Conservation (phyloP, 2,797 vertebrate species). For the Petrocephalus sullivani region DNA sequence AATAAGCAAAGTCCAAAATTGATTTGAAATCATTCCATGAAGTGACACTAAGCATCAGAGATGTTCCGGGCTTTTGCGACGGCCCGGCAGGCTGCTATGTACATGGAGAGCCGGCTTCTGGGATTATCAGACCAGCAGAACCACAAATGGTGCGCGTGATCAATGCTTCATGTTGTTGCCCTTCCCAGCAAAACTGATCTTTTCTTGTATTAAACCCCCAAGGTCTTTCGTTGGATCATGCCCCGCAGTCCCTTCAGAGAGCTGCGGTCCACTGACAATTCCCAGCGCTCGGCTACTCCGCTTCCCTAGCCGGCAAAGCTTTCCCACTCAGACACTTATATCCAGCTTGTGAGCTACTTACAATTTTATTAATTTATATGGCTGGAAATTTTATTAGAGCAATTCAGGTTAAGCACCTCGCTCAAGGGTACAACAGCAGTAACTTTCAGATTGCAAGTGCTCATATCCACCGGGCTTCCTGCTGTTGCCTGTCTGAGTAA, state of each 20-base stretch:
- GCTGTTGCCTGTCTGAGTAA: constrained; percentile 9
- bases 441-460: constrained; percentile 8
- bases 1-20: background rate
- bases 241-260: background rate
- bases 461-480: constrained; percentile 2
- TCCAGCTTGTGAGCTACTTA: constrained; percentile 11
- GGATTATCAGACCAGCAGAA: background rate
- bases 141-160: constrained; percentile 5
- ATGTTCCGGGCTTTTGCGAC: background rate
- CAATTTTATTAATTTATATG: constrained; percentile 13
- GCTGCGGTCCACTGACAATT: background rate
- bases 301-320: background rate
- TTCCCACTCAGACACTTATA: constrained; percentile 9
- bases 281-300: background rate
- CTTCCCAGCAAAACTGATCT: constrained; percentile 4
- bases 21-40: background rate
- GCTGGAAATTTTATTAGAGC: constrained; percentile 14
- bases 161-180: constrained; percentile 2
- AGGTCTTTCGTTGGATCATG: background rate
- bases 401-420: constrained; percentile 11
- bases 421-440: constrained; percentile 12
- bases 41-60: constrained; percentile 6
- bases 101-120: background rate
- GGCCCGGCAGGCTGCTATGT: background rate
- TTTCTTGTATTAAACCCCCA: constrained; percentile 11